A percentile compares a stretch with the other conserved stretches of the same genome.
These are phyloP conservation scores for Thaleichthys pacificus DNA, from an alignment of 2,797 vertebrate genomes.

Conservation along the genomic window DNA sequence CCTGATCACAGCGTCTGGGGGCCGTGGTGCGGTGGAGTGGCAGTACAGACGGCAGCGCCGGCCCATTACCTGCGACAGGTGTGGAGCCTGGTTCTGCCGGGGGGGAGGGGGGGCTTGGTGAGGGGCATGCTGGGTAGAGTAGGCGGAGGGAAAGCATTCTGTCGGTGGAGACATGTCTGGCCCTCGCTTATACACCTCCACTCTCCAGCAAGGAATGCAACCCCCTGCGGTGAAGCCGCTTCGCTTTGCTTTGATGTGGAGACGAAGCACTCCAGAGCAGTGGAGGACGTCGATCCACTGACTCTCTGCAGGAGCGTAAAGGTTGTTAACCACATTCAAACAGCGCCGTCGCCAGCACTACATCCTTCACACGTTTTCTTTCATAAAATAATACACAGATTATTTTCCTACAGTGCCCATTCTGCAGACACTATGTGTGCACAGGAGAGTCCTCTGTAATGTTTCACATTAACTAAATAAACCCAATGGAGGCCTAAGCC, in stretches of 20 bases:
- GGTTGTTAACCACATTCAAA: neutral
- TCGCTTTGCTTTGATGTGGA: neutral
- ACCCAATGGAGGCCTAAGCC: too few relatives aligned
- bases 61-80: conserved; percentile 44
- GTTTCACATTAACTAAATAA: too few relatives aligned
- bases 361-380: neutral
- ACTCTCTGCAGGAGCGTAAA: neutral
- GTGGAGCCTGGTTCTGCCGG: conserved; percentile 21
- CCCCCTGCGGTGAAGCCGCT: conserved; percentile 1
- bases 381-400: neutral
- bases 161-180: conserved; percentile 9
- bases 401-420: too few relatives aligned
- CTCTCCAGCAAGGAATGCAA: neutral
- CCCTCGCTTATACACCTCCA: neutral
- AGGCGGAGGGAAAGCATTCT: neutral
- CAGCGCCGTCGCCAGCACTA: too few relatives aligned
- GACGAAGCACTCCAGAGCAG: neutral
- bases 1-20: conserved; percentile 44
- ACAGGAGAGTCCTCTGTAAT: too few relatives aligned
- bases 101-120: conserved; percentile 8
- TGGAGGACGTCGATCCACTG: neutral
- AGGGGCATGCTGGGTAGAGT: conserved; percentile 30
- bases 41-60: conserved; percentile 35
- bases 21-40: conserved; percentile 23
- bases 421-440: too few relatives aligned